phyloP scores from a whole-genome alignment of 2,888 invertebrate genomes.

The Prosapia bicincta region DNA sequence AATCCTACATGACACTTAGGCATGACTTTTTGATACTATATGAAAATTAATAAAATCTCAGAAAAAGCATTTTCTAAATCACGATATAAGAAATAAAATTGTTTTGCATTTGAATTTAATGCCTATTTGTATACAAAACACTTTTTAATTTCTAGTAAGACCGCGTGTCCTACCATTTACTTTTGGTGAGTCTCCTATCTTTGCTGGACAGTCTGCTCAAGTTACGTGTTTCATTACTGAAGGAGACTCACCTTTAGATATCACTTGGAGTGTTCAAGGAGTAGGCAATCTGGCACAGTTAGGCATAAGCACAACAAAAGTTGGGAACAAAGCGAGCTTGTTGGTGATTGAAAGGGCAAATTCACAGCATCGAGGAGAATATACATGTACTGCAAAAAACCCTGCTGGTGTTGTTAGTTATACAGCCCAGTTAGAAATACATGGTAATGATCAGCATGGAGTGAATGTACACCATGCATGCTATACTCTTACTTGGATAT shows the following conservation, averaged over 20 bases:
- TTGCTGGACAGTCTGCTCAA: conserved; percentile 64
- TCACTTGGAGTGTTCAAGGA: conserved; percentile 58
- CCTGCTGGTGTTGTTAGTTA: conserved; percentile 59
- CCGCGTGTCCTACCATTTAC: conserved; percentile 37
- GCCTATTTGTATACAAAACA: too few species aligned
- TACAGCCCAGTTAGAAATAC: conserved; percentile 61
- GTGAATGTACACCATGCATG: too few species aligned
- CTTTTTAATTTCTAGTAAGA: conserved; percentile 34
- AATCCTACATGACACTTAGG: too few species aligned
- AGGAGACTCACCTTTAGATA: conserved; percentile 69
- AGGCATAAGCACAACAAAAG: conserved; percentile 45
- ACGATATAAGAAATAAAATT: too few species aligned
- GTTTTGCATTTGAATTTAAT: too few species aligned
- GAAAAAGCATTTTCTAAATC: too few species aligned
- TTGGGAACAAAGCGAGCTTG: conserved; percentile 45
- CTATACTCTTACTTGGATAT: too few species aligned
- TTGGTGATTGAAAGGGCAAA: conserved; percentile 39
- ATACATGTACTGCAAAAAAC: conserved; percentile 62
- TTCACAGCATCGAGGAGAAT: conserved; percentile 55
- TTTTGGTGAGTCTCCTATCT: conserved; percentile 51
- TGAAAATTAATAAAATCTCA: too few species aligned
- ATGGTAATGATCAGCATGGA: too few species aligned
- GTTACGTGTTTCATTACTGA: conserved; percentile 65
- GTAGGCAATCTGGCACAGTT: conserved; percentile 34
- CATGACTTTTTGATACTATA: too few species aligned